Conservation (phyloP, 2,113 vertebrate species). For the Mobula birostris region DNA sequence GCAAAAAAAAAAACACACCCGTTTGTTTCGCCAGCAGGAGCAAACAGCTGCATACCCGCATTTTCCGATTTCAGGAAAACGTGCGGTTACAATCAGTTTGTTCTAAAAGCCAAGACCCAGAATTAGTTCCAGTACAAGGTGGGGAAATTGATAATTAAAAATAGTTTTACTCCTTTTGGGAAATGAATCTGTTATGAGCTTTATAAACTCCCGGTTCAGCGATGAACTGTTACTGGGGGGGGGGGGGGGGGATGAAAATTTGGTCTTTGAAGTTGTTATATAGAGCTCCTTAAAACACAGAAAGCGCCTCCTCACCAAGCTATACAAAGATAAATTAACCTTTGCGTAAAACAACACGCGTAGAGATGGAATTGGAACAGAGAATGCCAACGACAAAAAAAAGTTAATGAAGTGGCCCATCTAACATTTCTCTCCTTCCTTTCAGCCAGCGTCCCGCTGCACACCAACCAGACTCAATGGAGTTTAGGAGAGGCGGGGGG, state of each 20-base stretch:
- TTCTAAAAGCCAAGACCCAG: not conserved
- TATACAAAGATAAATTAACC: not conserved
- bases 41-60: not conserved
- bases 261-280: not conserved
- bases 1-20: not conserved
- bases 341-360: not conserved
- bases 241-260: not conserved
- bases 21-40: not conserved
- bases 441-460: constrained; percentile 45
- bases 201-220: not conserved
- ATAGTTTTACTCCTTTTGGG: not conserved
- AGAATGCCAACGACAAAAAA: constrained; percentile 40
- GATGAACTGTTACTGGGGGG: not conserved
- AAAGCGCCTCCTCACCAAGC: not conserved
- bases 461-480: constrained; percentile 35
- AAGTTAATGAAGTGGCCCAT: constrained; percentile 43
- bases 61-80: not conserved
- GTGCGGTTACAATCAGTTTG: not conserved
- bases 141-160: not conserved
- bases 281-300: not conserved
- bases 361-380: not conserved
- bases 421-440: constrained; percentile 39
- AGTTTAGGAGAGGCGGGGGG: not conserved
- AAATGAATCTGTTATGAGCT: not conserved
- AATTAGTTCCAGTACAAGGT: not conserved